Conservation (phyloP, 2,797 vertebrate species). For the Neopelma chrysocephalum region DNA sequence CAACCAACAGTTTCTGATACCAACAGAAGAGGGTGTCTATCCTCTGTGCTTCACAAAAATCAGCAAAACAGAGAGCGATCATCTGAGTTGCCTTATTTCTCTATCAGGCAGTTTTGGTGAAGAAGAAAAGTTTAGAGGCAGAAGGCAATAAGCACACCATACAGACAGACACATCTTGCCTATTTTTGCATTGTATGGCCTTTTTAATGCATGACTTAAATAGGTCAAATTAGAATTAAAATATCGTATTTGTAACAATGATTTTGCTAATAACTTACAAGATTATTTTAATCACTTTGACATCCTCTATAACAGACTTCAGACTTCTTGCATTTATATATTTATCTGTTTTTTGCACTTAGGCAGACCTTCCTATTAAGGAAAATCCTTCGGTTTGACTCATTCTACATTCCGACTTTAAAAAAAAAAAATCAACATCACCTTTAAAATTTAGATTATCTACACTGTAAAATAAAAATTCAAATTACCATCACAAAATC, state of each 20-base stretch:
- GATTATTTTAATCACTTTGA: slow-evolving; percentile 50
- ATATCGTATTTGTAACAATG: slow-evolving; percentile 15
- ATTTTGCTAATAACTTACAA: slow-evolving; percentile 35
- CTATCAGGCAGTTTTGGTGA: not conserved
- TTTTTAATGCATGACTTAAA: not conserved
- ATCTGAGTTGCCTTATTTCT: not conserved
- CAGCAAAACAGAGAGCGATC: not conserved
- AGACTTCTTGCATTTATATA: not conserved
- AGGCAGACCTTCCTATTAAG: not conserved
- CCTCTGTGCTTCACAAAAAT: not conserved
- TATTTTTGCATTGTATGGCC: not conserved
- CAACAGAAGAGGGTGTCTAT: slow-evolving; percentile 47
- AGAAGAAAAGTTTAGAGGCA: not conserved
- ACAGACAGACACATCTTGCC: not conserved
- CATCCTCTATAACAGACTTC: slow-evolving; percentile 2
- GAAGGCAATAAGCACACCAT: not conserved
- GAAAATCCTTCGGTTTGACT: not conserved
- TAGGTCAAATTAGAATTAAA: slow-evolving; percentile 51
- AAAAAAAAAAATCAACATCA: not conserved
- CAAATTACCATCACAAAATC: slow-evolving; percentile 34
- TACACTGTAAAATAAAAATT: slow-evolving; percentile 49
- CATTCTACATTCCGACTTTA: not conserved
- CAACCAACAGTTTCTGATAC: slow-evolving; percentile 25
- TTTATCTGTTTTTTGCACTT: not conserved
- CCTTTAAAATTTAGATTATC: slow-evolving; percentile 43